phyloP scores from a whole-genome alignment of 2,888 invertebrate genomes.

The Strigamia crassipes region DNA sequence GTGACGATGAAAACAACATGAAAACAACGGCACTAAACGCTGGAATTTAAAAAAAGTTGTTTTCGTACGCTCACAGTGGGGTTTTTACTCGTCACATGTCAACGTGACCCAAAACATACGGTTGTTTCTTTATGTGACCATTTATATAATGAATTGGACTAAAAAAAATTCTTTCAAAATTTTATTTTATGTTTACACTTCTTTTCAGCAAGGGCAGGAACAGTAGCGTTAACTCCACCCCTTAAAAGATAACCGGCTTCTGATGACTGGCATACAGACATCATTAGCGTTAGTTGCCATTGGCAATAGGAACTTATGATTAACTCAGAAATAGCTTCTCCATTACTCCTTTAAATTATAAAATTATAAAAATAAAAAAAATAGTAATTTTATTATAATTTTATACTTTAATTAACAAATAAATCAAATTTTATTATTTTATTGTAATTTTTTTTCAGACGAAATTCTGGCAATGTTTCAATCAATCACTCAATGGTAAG shows the following conservation, averaged over 20 bases:
- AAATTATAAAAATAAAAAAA: background rate
- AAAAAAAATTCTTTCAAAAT: background rate
- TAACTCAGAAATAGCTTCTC: background rate
- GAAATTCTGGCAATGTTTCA: slow-evolving; percentile 31
- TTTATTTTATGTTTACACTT: background rate
- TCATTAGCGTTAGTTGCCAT: slow-evolving; percentile 17
- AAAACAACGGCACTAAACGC: slow-evolving; percentile 29
- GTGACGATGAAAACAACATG: slow-evolving; percentile 39
- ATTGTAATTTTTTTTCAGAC: too few relatives aligned
- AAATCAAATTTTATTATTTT: too few relatives aligned
- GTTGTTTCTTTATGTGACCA: background rate
- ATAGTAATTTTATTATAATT: background rate
- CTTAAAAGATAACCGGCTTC: slow-evolving; percentile 1
- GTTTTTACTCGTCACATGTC: background rate
- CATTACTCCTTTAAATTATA: background rate
- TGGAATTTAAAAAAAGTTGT: slow-evolving; percentile 26
- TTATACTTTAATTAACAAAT: background rate
- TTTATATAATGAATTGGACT: too few relatives aligned
- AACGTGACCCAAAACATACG: background rate
- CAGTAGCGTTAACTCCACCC: slow-evolving; percentile 1
- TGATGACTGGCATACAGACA: slow-evolving; percentile 7
- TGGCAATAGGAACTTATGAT: background rate
- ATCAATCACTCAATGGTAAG: slow-evolving; percentile 10
- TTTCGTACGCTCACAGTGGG: background rate
- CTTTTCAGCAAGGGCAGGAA: background rate